Evolutionary conservation across 2,888 invertebrate genomes (phyloP), one percentile per base, ranked within the genome.

Genomic region (Strigamia crassipes): DNA sequence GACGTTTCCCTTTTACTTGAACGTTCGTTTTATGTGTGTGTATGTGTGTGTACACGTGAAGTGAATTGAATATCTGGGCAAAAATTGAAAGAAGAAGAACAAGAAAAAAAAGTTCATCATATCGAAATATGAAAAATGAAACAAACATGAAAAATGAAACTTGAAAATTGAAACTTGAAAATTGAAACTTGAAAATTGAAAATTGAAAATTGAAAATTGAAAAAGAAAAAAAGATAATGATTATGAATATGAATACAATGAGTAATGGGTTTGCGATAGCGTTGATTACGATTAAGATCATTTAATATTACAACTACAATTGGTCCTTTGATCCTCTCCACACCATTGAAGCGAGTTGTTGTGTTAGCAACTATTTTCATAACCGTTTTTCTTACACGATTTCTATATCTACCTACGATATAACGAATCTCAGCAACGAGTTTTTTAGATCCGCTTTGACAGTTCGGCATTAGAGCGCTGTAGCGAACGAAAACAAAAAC

Each of bases 311-410:
- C 27, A 27, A 27, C 3, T 51, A 18, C 6, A 51, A 18, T 18
- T 51, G 51, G 73, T 73, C 27, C 31, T 73, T 73, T 73, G 73
- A 73, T 73, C 73, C 73, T 73, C 73, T 23, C 12, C 27, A 38
- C 73, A 27, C 73, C 73, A 73, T 73, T 73, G 6, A 73, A 73
- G 73, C 73, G 73, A 73, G 13, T 73, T 73, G 73, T 73, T 73
- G 73, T 73, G 73, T 73, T 73, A 73, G 73, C 73, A 73, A 73
- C 73, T 73, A 73, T 73, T 73, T 73, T 73, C 27, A 13, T 73
- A 73, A 31, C 12, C 4, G 10, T 73, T 73, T 73, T 73, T 73
- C 73, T 73, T 73, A 73, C 73, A 73, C 73, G 73, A 73, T 73
- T 73, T 73, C 73, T 73, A 73, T 73, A 73, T 73, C 73, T 73